Percentiles rank a stretch among this genome's conserved stretches.
These are phyloP conservation scores for Porites cylindrica DNA, from an alignment of 92 coral and sea anemone species.

Conservation along the genomic window DNA sequence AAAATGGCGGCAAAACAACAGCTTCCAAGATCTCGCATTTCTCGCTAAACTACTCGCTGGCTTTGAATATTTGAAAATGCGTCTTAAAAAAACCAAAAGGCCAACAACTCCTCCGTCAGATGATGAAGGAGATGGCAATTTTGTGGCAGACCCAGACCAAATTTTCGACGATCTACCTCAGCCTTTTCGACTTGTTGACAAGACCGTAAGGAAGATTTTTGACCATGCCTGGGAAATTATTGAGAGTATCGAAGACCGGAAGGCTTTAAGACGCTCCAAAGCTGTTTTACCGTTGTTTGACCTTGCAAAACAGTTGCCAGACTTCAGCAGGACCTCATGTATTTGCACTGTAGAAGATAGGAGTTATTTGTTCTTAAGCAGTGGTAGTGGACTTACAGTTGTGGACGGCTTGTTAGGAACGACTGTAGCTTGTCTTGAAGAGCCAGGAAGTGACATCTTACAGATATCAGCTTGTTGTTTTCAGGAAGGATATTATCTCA, in stretches of 20 bases:
- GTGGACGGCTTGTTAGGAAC: conserved; percentile 79
- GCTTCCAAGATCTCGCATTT: neutral
- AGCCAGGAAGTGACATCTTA: conserved; percentile 57
- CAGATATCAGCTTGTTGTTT: conserved; percentile 76
- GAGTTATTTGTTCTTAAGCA: conserved; percentile 67
- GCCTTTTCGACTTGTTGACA: conserved; percentile 94
- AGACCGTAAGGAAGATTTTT: conserved; percentile 77
- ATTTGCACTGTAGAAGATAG: conserved; percentile 69
- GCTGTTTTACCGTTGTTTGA: conserved; percentile 84
- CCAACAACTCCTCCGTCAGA: conserved; percentile 75
- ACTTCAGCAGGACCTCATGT: conserved; percentile 59
- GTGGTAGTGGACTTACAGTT: conserved; percentile 67
- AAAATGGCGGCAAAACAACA: conserved; percentile 94
- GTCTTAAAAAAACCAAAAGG: conserved; percentile 62
- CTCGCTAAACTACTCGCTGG: neutral
- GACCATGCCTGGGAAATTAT: conserved; percentile 92
- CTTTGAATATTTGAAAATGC: conserved; percentile 48
- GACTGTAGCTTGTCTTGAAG: conserved; percentile 79
- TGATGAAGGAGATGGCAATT: conserved; percentile 78
- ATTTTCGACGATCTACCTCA: conserved; percentile 95
- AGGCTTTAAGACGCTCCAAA: conserved; percentile 75
- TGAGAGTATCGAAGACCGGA: conserved; percentile 77
- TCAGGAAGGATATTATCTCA: conserved; percentile 74
- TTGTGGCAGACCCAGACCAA: conserved; percentile 90
- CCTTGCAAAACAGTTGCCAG: conserved; percentile 77